Conservation (phyloP, 2,113 vertebrate species). For the Nothoprocta perdicaria region DNA sequence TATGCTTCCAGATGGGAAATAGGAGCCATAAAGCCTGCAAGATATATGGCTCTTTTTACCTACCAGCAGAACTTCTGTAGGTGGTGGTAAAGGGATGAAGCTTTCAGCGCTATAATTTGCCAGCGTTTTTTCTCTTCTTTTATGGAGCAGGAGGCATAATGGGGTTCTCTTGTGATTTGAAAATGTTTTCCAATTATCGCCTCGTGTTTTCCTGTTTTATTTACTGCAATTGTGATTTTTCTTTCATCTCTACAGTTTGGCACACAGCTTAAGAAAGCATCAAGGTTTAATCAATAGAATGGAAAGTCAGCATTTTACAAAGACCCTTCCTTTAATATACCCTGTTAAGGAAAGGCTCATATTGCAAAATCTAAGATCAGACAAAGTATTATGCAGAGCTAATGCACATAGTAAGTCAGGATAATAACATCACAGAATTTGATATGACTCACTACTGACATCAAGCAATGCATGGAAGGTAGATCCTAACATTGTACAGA, state of each 20-base stretch:
- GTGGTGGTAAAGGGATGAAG: background rate
- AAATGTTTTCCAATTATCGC: background rate
- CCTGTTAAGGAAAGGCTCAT: background rate
- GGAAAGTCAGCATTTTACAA: background rate
- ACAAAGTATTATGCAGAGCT: background rate
- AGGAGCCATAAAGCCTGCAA: background rate
- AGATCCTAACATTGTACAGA: background rate
- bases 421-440: background rate
- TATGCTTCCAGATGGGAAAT: background rate
- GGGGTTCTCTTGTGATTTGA: background rate
- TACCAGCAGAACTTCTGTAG: background rate
- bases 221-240: conserved; percentile 5
- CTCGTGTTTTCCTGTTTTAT: background rate
- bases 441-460: background rate
- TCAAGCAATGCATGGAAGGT: background rate
- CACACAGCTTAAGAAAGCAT: background rate
- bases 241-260: background rate
- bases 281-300: background rate
- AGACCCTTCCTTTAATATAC: background rate
- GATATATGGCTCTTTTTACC: background rate
- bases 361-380: background rate
- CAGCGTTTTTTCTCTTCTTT: background rate
- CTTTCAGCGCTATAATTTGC: background rate
- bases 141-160: background rate
- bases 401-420: background rate